Evolutionary conservation across 2,888 invertebrate species (phyloP).

Genomic region (Meghimatium bilineatum): DNA sequence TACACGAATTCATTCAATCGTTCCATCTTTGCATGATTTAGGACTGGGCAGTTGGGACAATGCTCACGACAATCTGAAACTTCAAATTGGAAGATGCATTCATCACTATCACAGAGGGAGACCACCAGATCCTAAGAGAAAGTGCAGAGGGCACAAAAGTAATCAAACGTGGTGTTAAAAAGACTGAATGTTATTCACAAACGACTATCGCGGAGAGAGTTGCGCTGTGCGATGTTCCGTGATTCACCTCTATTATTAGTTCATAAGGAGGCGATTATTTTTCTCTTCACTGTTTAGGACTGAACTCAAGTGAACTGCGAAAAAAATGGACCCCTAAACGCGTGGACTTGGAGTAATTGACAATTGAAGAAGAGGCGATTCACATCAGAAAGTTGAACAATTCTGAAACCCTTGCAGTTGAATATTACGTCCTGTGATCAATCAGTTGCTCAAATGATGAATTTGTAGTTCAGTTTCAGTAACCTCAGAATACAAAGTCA

Average conservation of each 20-base stretch:
- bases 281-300: neutral
- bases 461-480: neutral
- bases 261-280: slow-evolving; percentile 28
- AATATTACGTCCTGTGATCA: neutral
- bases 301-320: slow-evolving; percentile 9
- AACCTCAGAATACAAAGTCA: neutral
- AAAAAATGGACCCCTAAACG: slow-evolving; percentile 1
- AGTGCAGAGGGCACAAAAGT: slow-evolving; percentile 21
- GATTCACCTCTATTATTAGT: slow-evolving; percentile 38
- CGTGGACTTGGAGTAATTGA: slow-evolving; percentile 10
- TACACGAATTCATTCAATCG: no score
- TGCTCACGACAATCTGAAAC: slow-evolving; percentile 6
- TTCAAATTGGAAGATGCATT: slow-evolving; percentile 23
- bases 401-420: neutral
- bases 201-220: neutral
- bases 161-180: slow-evolving; percentile 21
- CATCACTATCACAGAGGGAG: slow-evolving; percentile 10
- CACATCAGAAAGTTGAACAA: neutral
- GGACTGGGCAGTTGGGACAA: neutral
- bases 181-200: neutral
- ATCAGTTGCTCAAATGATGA: neutral
- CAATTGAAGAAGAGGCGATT: slow-evolving; percentile 1
- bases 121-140: neutral
- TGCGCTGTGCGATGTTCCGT: neutral
- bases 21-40: neutral